Evolutionary conservation across 2,113 vertebrate genomes (phyloP).

Genomic region (Rhinolophus ferrumequinum): DNA sequence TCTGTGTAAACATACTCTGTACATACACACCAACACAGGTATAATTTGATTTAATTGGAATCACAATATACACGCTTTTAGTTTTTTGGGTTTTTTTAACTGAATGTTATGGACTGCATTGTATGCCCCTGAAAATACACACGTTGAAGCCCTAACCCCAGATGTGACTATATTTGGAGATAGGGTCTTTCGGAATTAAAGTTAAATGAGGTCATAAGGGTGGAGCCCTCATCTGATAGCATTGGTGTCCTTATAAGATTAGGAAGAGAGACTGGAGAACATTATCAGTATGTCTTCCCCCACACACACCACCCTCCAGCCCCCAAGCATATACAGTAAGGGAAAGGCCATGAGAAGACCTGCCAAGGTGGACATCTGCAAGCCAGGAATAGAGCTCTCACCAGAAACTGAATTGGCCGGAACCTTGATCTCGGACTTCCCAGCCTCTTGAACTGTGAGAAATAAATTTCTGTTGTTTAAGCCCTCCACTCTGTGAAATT

Average conservation of each 20-base stretch:
- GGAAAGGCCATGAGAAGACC: background rate
- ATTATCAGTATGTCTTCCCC: background rate
- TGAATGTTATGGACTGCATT: background rate
- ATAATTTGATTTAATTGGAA: background rate
- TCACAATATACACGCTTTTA: background rate
- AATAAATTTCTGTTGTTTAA: background rate
- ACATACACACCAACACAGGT: background rate
- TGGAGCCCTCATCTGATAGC: background rate
- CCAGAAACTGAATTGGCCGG: background rate
- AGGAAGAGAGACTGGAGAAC: background rate
- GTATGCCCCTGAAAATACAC: background rate
- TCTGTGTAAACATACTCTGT: background rate
- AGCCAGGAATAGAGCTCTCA: background rate
- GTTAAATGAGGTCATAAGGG: background rate
- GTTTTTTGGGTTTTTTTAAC: background rate
- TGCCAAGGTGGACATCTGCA: background rate
- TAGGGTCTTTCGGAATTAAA: background rate
- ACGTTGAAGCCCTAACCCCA: background rate
- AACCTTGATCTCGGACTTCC: background rate
- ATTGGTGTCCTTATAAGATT: background rate
- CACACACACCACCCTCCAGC: background rate
- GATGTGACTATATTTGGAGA: background rate
- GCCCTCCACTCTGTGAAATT: background rate
- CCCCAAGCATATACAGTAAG: background rate
- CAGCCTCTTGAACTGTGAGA: background rate